Base-by-base conservation (phyloP, 2,113 vertebrate species). In the Sinosuthora webbiana region DNA sequence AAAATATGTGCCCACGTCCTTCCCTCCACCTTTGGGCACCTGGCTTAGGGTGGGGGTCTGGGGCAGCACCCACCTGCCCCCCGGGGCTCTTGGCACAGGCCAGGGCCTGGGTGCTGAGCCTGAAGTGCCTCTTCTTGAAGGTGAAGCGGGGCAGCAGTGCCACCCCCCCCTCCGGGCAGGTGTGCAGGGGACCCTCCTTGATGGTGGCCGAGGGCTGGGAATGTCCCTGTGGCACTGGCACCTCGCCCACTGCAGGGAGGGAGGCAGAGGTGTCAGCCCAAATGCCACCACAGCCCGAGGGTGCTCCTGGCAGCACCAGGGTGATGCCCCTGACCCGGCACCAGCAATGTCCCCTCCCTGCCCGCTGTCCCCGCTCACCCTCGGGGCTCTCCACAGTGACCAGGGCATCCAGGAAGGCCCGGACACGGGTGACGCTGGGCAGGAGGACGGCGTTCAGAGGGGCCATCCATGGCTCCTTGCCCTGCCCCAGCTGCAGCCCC, bases 121-220 rank as follows among this genome's bases (percentile, higher is more conserved):
- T 98, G 98, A 99, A 99, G 92, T 99, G 99, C 49, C 98, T 98
- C 90, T 99, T 99, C 98, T 99, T 99, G 96, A 99, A 99, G 90
- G 98, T 85, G 11, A 99, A 99, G 79, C 98, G 98, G 1, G 98
- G 98, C 67, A 99, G 97, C 87, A 99, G 97, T 49, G 98, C 64
- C 2, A 96, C 64, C 2, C 98, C 97, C 83, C 98, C 96, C 2
- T 98, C 97, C 52, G 98, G 98, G 92, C 98, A 97, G 90, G 98
- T 98, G 76, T 98, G 97, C 89, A 99, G 98, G 96, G 98, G 98
- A 1, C 99, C 99, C 95, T 99, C 99, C 84, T 98, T 99, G 30
- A 99, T 96, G 3, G 98, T 98, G 86, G 97, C 98, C 0, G 97
- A 98, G 12, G 99, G 98, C 9, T 97, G 92, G 85, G 94, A 98